Evolutionary conservation across 1,140 invertebrate genomes (phyloP).

Genomic region (Hesperophylax magnus): DNA sequence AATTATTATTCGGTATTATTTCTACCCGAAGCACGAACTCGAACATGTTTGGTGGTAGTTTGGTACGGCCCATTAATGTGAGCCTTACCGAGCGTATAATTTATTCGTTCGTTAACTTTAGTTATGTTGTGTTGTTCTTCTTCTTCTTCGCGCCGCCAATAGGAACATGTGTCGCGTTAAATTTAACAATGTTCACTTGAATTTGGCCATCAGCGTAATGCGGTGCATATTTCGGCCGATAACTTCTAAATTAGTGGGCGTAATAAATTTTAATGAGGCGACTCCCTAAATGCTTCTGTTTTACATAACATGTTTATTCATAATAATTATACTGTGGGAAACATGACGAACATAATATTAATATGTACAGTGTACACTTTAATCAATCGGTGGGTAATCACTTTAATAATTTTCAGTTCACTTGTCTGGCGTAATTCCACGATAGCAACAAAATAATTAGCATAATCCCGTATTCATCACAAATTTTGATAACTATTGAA

Average conservation of each 20-base stretch:
- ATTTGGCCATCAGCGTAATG: not conserved
- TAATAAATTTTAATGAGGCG: constrained; percentile 16
- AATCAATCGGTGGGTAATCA: no score
- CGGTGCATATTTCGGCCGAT: constrained; percentile 11
- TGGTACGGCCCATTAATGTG: no score
- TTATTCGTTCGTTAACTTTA: not conserved
- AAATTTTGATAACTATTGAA: no score
- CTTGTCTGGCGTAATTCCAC: no score
- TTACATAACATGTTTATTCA: constrained; percentile 19
- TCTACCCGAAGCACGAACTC: no score
- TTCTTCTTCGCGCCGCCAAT: not conserved
- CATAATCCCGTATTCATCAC: no score
- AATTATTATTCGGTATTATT: no score
- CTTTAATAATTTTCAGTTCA: no score
- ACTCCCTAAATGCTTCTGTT: constrained; percentile 12
- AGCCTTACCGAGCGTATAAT: not conserved
- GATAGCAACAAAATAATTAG: no score
- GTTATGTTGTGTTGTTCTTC: not conserved
- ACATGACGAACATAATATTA: not conserved
- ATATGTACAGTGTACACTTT: not conserved
- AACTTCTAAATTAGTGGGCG: constrained; percentile 22
- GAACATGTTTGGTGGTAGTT: no score
- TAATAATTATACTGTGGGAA: not conserved
- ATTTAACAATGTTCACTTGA: not conserved
- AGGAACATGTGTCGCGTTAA: no score